Evolutionary conservation across 1,140 invertebrate species (phyloP).

Genomic region (Leucophenga varia): DNA sequence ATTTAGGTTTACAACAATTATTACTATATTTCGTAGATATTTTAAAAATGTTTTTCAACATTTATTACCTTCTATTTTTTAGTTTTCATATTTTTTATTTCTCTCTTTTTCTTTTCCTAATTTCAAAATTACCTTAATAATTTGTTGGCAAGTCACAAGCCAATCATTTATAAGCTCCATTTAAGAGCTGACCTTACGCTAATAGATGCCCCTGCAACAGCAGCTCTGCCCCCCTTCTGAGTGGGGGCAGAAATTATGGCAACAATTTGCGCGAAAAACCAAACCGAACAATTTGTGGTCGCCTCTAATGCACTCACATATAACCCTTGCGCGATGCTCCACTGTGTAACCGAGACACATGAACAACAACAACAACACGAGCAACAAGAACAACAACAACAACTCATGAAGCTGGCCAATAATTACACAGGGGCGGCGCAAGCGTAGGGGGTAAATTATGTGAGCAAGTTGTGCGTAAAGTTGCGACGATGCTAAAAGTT

Average conservation of each 20-base stretch:
- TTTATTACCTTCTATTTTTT: too few relatives aligned
- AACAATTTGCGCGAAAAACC: constrained; percentile 41
- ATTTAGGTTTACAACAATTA: too few relatives aligned
- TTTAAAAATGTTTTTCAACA: too few relatives aligned
- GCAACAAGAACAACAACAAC: constrained; percentile 8
- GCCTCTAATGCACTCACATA: constrained; percentile 51
- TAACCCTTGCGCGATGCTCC: constrained; percentile 19
- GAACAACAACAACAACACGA: constrained; percentile 11
- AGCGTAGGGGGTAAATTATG: constrained; percentile 30
- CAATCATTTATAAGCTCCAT: too few relatives aligned
- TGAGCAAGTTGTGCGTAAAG: constrained; percentile 49
- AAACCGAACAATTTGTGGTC: constrained; percentile 49
- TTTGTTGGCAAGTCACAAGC: too few relatives aligned
- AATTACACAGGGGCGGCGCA: constrained; percentile 29
- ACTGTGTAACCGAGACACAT: constrained; percentile 3
- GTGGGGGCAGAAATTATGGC: constrained; percentile 23
- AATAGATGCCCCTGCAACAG: background rate
- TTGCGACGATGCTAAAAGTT: constrained; percentile 42
- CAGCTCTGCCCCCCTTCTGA: too few relatives aligned
- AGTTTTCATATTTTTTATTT: too few relatives aligned
- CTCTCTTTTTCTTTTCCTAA: too few relatives aligned
- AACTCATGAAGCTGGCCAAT: constrained; percentile 31
- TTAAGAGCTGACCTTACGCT: too few relatives aligned
- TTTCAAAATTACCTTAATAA: too few relatives aligned
- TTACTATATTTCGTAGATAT: too few relatives aligned